A percentile compares a stretch with the other conserved stretches of the same genome.
Evolutionary conservation across 1,140 invertebrate species (phyloP).

Genomic region (Psilanteris sp.): DNA sequence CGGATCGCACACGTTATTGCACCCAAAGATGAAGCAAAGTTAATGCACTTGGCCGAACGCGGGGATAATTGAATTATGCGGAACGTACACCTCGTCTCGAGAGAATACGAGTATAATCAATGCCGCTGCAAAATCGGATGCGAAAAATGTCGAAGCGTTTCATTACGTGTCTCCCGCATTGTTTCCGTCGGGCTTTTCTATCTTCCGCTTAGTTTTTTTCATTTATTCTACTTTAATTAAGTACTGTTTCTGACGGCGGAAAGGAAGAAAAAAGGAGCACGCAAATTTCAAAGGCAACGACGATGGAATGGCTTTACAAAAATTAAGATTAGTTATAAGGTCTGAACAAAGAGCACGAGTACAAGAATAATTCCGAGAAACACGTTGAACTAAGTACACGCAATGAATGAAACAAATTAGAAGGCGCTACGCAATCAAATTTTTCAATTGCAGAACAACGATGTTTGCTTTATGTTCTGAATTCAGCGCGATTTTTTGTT

Average conservation of each 20-base stretch:
- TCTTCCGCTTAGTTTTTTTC: no score
- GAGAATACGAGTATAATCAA: conserved; percentile 55
- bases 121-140: conserved; percentile 14
- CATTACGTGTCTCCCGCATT: conserved; percentile 30
- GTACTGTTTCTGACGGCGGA: neutral
- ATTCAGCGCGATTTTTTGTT: no score
- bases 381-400: no score
- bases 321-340: no score
- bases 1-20: conserved; percentile 50
- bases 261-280: neutral
- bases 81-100: conserved; percentile 45
- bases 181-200: conserved; percentile 15
- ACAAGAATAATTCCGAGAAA: no score
- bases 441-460: no score
- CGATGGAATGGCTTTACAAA: no score
- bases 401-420: no score
- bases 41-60: conserved; percentile 53
- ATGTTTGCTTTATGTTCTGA: no score
- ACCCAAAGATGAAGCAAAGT: conserved; percentile 57
- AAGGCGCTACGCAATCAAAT: no score
- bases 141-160: conserved; percentile 14
- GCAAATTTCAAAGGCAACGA: no score
- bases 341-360: no score
- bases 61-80: conserved; percentile 56
- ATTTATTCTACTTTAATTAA: neutral